phyloP scores from a whole-genome alignment of 2,888 invertebrate genomes.

The Sinotaia quadrata region DNA sequence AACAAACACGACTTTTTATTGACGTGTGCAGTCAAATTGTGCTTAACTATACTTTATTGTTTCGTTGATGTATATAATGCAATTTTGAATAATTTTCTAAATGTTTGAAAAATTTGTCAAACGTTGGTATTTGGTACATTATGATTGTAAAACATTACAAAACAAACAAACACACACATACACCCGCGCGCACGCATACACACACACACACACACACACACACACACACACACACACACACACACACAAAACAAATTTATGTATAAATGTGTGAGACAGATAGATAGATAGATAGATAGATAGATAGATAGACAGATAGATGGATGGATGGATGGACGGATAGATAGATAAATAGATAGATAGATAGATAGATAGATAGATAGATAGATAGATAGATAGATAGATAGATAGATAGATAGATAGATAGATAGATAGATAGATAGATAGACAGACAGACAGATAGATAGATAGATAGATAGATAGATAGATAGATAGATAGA shows the following conservation, averaged over 20 bases:
- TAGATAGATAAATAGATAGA: not conserved
- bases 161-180: not conserved
- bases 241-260: not conserved
- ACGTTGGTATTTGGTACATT: too few species aligned
- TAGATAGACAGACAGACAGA: constrained; percentile 15
- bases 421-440: constrained; percentile 11
- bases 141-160: too few species aligned
- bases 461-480: too few species aligned
- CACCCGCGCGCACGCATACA: not conserved
- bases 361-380: not conserved
- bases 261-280: not conserved
- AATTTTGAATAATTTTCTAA: too few species aligned
- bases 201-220: not conserved
- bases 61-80: too few species aligned
- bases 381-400: not conserved
- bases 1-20: too few species aligned
- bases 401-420: not conserved
- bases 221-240: not conserved
- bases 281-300: not conserved
- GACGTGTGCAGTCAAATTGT: too few species aligned
- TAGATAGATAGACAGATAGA: not conserved
- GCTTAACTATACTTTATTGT: too few species aligned
- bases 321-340: not conserved
- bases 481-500: too few species aligned
- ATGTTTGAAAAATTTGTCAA: too few species aligned